Conservation (phyloP, 2,888 invertebrate genomes). For the Amphiduros pacificus region DNA sequence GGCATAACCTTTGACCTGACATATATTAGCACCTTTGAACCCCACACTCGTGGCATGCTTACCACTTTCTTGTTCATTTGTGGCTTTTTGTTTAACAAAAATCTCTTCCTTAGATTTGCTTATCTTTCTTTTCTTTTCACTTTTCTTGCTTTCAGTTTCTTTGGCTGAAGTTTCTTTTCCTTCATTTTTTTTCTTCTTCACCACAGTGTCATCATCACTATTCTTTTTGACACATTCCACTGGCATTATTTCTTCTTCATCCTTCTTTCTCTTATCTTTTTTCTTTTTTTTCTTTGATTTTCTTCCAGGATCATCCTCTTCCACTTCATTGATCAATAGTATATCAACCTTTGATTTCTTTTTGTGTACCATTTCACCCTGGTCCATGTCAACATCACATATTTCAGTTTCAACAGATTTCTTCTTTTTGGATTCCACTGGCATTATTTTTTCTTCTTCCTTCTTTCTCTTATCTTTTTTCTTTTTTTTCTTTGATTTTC, state of each 20-base stretch:
- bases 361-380: slow-evolving; percentile 9
- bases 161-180: too few species aligned
- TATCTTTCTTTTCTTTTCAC: too few species aligned
- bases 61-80: too few species aligned
- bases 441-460: slow-evolving; percentile 1
- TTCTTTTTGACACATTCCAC: too few species aligned
- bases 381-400: slow-evolving; percentile 12
- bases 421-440: slow-evolving; percentile 7
- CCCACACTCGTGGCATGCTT: too few species aligned
- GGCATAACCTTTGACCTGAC: too few species aligned
- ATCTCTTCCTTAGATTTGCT: too few species aligned
- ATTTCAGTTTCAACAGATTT: neutral
- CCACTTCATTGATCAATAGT: neutral
- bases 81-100: too few species aligned
- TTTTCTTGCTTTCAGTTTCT: too few species aligned
- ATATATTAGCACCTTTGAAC: too few species aligned
- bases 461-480: slow-evolving; percentile 16
- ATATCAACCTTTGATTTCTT: neutral
- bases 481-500: slow-evolving; percentile 6
- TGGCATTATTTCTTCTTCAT: neutral
- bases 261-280: slow-evolving; percentile 3
- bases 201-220: too few species aligned
- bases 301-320: slow-evolving; percentile 9
- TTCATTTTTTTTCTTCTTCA: too few species aligned
- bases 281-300: slow-evolving; percentile 1